Base-by-base conservation (phyloP, 2,888 invertebrate species). In the Eurytoma californica region DNA sequence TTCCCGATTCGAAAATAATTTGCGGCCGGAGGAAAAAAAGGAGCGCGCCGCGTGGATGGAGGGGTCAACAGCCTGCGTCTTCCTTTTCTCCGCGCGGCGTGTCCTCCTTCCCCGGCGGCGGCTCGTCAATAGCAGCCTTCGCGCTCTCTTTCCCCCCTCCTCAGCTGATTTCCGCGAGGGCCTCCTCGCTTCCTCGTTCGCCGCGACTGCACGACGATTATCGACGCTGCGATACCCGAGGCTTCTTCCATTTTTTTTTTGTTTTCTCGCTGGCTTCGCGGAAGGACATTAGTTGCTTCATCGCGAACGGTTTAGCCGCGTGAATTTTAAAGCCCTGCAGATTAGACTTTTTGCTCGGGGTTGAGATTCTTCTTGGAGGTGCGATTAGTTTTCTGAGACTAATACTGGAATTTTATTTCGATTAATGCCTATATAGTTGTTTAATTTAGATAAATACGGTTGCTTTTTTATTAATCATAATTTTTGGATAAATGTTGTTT, bases 21-120 rank as follows among this genome's bases (percentile, higher is more conserved):
- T 63, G 63, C 63, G 18, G 39, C 18, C 24, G 65, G 63, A 55
- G 57, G 28, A 69, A 57, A 57, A 66, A 28, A 47, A 68, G 63
- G 79, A 57, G 75, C 78, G 72, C 72, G 80, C 82, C 79, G 83
- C 75, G 77, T 68, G 72, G 76, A 39, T 14, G 57, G 63, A 68
- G 53, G 69, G 84, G 83, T 84, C 84, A 84, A 86, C 82, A 83
- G 84, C 84, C 85, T 84, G 81, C 60, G 39, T 69, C 55, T 58
- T 69, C 68, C 72, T 55, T 20, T 49, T 49, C 49, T 60, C 66
- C 20, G 30, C 47, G n/a, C 63, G 9, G 39, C 39, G 55, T 69
- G 49, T 68, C 49, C 51, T 39, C 9, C 4, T 14, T 61, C 51
- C 18, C 20, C 9, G 16, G 16, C 18, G 39, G 39, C 39, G 39